phyloP scores from a whole-genome alignment of 2,113 vertebrate genomes.

The Argyrosomus japonicus region DNA sequence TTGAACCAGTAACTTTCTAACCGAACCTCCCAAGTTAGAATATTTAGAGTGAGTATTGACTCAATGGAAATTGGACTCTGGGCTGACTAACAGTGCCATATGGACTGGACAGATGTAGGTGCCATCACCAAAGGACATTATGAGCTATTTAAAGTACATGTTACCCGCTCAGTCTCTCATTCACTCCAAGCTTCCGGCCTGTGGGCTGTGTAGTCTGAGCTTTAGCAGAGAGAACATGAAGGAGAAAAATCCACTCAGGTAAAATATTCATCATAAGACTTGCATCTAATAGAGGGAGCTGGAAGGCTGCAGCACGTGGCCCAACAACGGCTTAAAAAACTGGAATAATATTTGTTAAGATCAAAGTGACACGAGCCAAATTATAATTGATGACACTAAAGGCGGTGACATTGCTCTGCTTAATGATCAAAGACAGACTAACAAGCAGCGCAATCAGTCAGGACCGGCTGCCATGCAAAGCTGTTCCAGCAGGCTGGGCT shows the following conservation, averaged over 20 bases:
- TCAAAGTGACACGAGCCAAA: conserved; percentile 69
- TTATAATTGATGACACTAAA: conserved; percentile 75
- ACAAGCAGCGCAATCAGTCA: conserved; percentile 64
- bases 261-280: conserved; percentile 63
- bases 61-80: conserved; percentile 31
- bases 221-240: conserved; percentile 19
- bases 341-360: conserved; percentile 74
- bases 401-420: conserved; percentile 67
- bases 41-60: conserved; percentile 13
- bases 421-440: conserved; percentile 79
- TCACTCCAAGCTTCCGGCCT: conserved; percentile 36
- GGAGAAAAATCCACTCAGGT: conserved; percentile 57
- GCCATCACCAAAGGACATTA: conserved; percentile 44
- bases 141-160: conserved; percentile 58
- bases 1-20: conserved; percentile 4
- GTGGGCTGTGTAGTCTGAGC: conserved; percentile 36
- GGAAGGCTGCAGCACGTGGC: conserved; percentile 47
- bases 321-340: conserved; percentile 57
- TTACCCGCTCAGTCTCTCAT: conserved; percentile 22
- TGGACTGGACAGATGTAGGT: conserved; percentile 55
- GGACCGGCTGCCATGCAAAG: conserved; percentile 36
- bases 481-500: conserved; percentile 45
- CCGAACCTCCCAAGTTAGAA: conserved; percentile 5
- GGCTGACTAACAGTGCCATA: conserved; percentile 40
- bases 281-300: conserved; percentile 51